Evolutionary conservation across 1,140 invertebrate species (phyloP).

Genomic region (Drosophila sproati): DNA sequence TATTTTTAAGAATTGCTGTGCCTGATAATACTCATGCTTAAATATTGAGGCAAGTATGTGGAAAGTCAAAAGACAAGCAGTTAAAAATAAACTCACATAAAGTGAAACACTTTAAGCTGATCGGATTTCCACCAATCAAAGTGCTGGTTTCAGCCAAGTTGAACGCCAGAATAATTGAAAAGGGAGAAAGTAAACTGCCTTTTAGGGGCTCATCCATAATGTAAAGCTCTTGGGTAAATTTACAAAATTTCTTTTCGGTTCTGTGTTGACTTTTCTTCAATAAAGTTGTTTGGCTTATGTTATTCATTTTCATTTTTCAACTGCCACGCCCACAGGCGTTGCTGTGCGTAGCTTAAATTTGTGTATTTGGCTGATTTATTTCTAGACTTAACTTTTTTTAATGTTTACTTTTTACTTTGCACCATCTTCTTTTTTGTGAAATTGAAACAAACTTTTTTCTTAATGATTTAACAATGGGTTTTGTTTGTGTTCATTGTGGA

Average conservation of each 20-base stretch:
- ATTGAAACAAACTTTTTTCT: slow-evolving; percentile 14
- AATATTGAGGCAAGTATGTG: background rate
- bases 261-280: slow-evolving; percentile 15
- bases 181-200: background rate
- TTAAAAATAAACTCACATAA: too few species aligned
- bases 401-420: background rate
- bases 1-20: background rate
- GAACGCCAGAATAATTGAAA: background rate
- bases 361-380: background rate
- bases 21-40: background rate
- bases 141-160: background rate
- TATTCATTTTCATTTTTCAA: slow-evolving; percentile 19
- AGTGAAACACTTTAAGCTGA: too few species aligned
- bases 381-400: slow-evolving; percentile 15
- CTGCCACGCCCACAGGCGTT: slow-evolving; percentile 14
- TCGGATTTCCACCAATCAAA: background rate
- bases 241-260: slow-evolving; percentile 1
- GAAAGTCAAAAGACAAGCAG: background rate
- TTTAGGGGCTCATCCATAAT: slow-evolving; percentile 22
- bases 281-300: slow-evolving; percentile 19
- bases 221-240: slow-evolving; percentile 29
- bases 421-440: slow-evolving; percentile 3
- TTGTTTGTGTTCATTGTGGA: background rate
- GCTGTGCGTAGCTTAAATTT: background rate
- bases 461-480: slow-evolving; percentile 24